phyloP scores from a whole-genome alignment of 2,888 invertebrate species.

The Acleris holmiana region DNA sequence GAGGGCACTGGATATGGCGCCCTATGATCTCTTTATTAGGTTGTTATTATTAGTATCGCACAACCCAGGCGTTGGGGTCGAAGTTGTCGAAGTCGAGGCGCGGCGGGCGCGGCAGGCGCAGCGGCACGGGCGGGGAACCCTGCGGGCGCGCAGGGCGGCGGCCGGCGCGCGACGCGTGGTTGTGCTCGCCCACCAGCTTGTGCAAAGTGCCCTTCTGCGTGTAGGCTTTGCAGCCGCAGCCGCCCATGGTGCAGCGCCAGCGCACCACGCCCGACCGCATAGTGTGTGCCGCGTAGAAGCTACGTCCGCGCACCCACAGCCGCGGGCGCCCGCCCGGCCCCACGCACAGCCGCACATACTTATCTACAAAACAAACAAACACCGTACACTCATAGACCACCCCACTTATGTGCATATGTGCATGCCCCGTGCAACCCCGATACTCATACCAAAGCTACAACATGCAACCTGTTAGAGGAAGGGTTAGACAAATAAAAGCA shows the following conservation, averaged over 20 bases:
- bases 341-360: constrained; percentile 72
- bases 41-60: constrained; percentile 57
- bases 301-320: constrained; percentile 78
- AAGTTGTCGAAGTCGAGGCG: constrained; percentile 71
- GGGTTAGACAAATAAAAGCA: constrained; percentile 26
- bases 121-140: constrained; percentile 60
- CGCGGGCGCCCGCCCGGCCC: constrained; percentile 78
- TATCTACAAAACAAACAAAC: constrained; percentile 59
- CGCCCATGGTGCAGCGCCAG: constrained; percentile 81
- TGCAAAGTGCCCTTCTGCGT: constrained; percentile 76
- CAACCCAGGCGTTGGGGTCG: constrained; percentile 76
- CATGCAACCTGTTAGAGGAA: constrained; percentile 22
- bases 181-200: constrained; percentile 78
- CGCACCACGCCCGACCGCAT: constrained; percentile 80
- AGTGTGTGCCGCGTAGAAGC: constrained; percentile 80
- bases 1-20: too few species aligned
- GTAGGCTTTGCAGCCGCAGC: constrained; percentile 79
- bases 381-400: constrained; percentile 34
- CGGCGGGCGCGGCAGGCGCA: constrained; percentile 65
- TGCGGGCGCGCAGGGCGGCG: constrained; percentile 54
- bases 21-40: constrained; percentile 41
- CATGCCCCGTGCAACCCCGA: neutral
- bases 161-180: constrained; percentile 72
- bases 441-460: neutral
- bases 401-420: neutral